Evolutionary conservation across 2,797 vertebrate species (phyloP).

Genomic region (Argyrosomus regius): DNA sequence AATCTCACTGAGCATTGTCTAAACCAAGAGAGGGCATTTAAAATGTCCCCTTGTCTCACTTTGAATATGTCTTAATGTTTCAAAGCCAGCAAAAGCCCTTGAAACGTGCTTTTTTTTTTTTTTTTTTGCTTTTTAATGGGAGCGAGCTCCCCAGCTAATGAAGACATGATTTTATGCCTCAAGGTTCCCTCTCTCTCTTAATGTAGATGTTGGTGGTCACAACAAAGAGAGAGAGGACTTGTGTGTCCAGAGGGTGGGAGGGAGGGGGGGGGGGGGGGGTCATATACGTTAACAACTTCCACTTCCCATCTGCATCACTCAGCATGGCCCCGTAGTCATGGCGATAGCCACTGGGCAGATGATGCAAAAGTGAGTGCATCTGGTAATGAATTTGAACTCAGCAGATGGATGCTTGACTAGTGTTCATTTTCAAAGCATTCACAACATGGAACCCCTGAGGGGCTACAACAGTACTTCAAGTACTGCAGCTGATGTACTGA

Average conservation of each 20-base stretch:
- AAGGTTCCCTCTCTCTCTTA: slow-evolving; percentile 49
- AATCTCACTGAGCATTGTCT: slow-evolving; percentile 44
- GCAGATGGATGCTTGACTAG: slow-evolving; percentile 70
- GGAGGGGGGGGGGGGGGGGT: not conserved
- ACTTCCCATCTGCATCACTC: slow-evolving; percentile 70
- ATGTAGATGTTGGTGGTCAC: slow-evolving; percentile 58
- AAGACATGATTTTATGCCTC: slow-evolving; percentile 66
- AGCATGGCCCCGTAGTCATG: slow-evolving; percentile 64
- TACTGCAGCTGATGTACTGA: slow-evolving; percentile 37
- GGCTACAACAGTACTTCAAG: slow-evolving; percentile 38
- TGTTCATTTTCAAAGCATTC: slow-evolving; percentile 62
- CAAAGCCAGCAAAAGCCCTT: slow-evolving; percentile 50
- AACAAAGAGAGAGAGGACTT: slow-evolving; percentile 58
- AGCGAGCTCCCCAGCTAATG: slow-evolving; percentile 67
- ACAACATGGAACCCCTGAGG: slow-evolving; percentile 37
- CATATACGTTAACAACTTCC: slow-evolving; percentile 64
- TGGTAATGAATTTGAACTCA: slow-evolving; percentile 67
- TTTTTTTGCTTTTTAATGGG: slow-evolving; percentile 64
- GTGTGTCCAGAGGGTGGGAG: slow-evolving; percentile 50
- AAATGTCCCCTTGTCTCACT: slow-evolving; percentile 21
- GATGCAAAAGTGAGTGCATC: slow-evolving; percentile 71
- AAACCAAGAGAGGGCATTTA: slow-evolving; percentile 23
- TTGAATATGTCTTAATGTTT: slow-evolving; percentile 47
- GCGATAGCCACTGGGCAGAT: slow-evolving; percentile 74
- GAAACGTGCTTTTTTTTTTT: slow-evolving; percentile 46